Conservation (phyloP, 2,888 invertebrate genomes). For the Torymus aiolomorphi region DNA sequence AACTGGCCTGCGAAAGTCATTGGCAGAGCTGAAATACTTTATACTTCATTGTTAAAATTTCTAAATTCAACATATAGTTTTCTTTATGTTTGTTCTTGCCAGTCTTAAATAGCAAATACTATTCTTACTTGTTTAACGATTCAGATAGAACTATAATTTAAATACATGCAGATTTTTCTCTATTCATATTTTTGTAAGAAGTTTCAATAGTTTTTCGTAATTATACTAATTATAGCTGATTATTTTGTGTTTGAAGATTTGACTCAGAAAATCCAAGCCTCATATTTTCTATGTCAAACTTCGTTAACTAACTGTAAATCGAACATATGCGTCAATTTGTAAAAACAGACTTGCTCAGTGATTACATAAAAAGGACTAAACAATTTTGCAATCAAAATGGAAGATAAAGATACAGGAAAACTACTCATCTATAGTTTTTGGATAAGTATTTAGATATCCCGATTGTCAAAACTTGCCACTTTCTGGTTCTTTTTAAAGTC, state of each 20-base stretch:
- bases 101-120: slow-evolving; percentile 46
- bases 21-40: slow-evolving; percentile 38
- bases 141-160: slow-evolving; percentile 25
- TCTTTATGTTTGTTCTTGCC: slow-evolving; percentile 32
- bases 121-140: slow-evolving; percentile 3
- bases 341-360: neutral
- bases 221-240: slow-evolving; percentile 14
- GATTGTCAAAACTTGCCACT: slow-evolving; percentile 27
- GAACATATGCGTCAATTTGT: slow-evolving; percentile 9
- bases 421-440: neutral
- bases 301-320: slow-evolving; percentile 23
- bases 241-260: slow-evolving; percentile 1
- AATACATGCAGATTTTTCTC: slow-evolving; percentile 14
- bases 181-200: slow-evolving; percentile 34
- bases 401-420: slow-evolving; percentile 13
- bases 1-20: slow-evolving; percentile 13
- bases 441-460: slow-evolving; percentile 16
- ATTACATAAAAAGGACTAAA: slow-evolving; percentile 2
- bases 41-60: slow-evolving; percentile 41
- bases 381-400: neutral
- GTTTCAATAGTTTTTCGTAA: slow-evolving; percentile 31
- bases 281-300: slow-evolving; percentile 35
- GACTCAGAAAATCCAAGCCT: slow-evolving; percentile 40
- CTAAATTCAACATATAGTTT: slow-evolving; percentile 46
- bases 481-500: neutral